These are phyloP conservation scores for Aethes cnicana DNA, from an alignment of 2,888 invertebrate species.

Conservation along the genomic window DNA sequence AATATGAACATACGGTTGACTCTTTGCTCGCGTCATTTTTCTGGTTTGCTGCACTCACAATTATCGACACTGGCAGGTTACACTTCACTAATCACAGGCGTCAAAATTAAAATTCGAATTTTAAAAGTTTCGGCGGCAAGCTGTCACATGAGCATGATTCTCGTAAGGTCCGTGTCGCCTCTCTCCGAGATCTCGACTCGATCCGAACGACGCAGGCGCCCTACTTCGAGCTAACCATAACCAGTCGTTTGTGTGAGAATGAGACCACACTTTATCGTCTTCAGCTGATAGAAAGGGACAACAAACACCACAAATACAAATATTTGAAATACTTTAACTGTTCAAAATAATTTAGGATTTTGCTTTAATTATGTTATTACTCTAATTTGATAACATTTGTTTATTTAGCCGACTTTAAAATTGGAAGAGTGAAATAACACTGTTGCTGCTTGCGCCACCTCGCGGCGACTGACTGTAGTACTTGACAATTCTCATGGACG, in stretches of 20 bases:
- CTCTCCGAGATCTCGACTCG: slow-evolving; percentile 77
- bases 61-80: slow-evolving; percentile 45
- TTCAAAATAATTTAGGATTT: slow-evolving; percentile 10
- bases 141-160: slow-evolving; percentile 73
- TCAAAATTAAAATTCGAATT: slow-evolving; percentile 53
- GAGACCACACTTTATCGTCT: slow-evolving; percentile 52
- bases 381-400: slow-evolving; percentile 19
- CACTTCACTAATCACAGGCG: slow-evolving; percentile 56
- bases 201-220: slow-evolving; percentile 68
- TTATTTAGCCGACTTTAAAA: slow-evolving; percentile 21
- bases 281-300: slow-evolving; percentile 48
- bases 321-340: slow-evolving; percentile 9
- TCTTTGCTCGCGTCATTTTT: slow-evolving; percentile 67
- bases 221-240: slow-evolving; percentile 68
- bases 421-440: slow-evolving; percentile 2
- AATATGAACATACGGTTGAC: slow-evolving; percentile 60
- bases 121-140: slow-evolving; percentile 68
- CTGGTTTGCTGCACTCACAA: slow-evolving; percentile 45
- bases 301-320: slow-evolving; percentile 25
- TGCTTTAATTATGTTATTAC: slow-evolving; percentile 5
- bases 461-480: background rate
- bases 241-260: slow-evolving; percentile 67
- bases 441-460: slow-evolving; percentile 38
- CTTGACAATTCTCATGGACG: background rate
- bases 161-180: slow-evolving; percentile 73